Evolutionary conservation across 2,797 vertebrate species (phyloP).

Genomic region (Protonibea diacanthus): DNA sequence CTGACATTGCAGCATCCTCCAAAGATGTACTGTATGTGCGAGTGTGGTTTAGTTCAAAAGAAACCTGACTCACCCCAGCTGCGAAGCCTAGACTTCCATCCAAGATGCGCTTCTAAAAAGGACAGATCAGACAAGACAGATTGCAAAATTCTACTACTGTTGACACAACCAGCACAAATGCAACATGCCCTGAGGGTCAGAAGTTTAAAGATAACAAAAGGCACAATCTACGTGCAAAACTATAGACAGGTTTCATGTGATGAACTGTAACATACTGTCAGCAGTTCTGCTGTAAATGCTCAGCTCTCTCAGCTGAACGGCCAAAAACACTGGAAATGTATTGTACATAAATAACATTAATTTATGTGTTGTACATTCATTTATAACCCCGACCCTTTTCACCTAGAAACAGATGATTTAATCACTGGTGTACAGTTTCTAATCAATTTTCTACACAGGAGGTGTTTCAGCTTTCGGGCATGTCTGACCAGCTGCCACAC

Average conservation of each 20-base stretch:
- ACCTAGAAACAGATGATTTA: neutral
- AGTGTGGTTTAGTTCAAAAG: conserved; percentile 5
- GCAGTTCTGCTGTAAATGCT: neutral
- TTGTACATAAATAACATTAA: neutral
- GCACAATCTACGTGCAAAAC: neutral
- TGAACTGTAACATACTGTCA: neutral
- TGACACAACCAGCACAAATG: conserved; percentile 12
- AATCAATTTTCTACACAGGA: neutral
- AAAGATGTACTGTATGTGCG: neutral
- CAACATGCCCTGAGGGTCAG: neutral
- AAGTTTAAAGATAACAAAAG: conserved; percentile 6
- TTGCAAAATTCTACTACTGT: conserved; percentile 8
- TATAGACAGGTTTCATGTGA: neutral
- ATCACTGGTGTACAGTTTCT: neutral
- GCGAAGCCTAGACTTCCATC: conserved; percentile 98
- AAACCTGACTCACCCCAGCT: conserved; percentile 90
- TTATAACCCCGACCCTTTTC: neutral
- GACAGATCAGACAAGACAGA: conserved; percentile 33
- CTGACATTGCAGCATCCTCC: neutral
- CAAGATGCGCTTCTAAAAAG: conserved; percentile 90
- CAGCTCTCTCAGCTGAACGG: neutral
- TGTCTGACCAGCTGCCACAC: neutral
- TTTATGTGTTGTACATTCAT: neutral
- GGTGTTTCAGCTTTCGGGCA: neutral
- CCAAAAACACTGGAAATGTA: neutral